Conservation (phyloP, 2,113 vertebrate species). For the Semnornis frantzii region DNA sequence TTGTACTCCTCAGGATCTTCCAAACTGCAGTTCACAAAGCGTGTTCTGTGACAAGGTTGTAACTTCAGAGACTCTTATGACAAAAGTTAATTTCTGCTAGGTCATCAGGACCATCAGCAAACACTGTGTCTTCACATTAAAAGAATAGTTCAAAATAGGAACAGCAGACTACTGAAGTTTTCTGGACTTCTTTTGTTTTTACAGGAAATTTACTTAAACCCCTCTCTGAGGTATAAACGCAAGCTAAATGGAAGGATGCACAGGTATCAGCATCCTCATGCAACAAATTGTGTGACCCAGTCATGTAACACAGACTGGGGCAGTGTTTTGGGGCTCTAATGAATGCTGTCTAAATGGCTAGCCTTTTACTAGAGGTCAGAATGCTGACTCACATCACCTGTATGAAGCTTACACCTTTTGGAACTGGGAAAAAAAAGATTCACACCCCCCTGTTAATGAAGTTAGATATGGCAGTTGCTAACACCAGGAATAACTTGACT, state of each 20-base stretch:
- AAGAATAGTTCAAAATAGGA: background rate
- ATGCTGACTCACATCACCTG: background rate
- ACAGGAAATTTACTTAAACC: background rate
- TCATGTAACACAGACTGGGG: rapidly evolving
- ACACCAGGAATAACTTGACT: background rate
- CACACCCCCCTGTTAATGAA: rapidly evolving
- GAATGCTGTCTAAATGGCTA: background rate
- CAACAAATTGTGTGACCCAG: background rate
- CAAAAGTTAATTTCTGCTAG: background rate
- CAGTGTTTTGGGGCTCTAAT: background rate
- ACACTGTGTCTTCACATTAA: background rate
- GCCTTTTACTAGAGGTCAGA: background rate
- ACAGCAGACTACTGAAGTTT: background rate
- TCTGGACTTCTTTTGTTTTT: background rate
- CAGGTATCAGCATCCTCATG: background rate
- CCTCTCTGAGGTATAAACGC: background rate
- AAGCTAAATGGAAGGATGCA: background rate
- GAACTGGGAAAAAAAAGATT: background rate
- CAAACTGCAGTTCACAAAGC: background rate
- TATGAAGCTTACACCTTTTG: background rate
- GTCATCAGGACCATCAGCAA: background rate
- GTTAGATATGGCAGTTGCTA: background rate
- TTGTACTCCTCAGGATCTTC: background rate
- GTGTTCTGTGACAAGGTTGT: background rate
- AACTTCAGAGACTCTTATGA: background rate